Base-by-base conservation (phyloP, 2,113 vertebrate genomes). In the Gambusia holbrooki region DNA sequence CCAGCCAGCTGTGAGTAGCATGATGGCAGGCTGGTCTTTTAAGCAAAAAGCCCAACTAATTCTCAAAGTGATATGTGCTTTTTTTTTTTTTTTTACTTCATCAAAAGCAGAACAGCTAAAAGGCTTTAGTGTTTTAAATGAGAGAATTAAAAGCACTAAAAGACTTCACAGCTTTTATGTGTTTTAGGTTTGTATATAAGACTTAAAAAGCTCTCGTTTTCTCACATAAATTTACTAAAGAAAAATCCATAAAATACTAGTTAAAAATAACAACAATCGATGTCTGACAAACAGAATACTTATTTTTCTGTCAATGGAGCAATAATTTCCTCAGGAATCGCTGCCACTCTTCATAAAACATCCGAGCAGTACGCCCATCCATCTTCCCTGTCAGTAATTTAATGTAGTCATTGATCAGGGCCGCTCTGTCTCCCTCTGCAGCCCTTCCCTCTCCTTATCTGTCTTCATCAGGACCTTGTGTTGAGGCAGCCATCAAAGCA, bases 381-480 rank as follows among this genome's bases (percentile, higher is more conserved):
- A 14, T 30, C 70, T 28, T 79, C 28, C 12, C 0, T 70, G 40
- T 69, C 45, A n/a, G 42, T 71, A 77, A 79, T 70, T 28, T 25
- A 73, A 76, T 58, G 37, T n/a, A 48, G 61, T 27, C 80, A 80
- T 54, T 77, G 60, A 80, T 78, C 77, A 60, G 35, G 30, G 63
- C 63, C 29, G 29, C 37, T 66, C 58, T 27, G 64, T 48, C 35
- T 40, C 54, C 19, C 27, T 29, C 64, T 35, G 48, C 37, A n/a
- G 19, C 29, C 40, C 60, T 3, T 37, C 65, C 33, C 69, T 69
- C 62, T 66, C 64, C 77, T 72, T 71, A 71, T 90, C 77, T 66
- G 65, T 73, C 69, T 85, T 69, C n/a, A n/a, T 77, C 85, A 81
- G 79, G 84, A 80, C 87, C 84, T 89, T 83, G 88, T 62, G 42